Evolutionary conservation across 2,113 vertebrate species (phyloP), one percentile per base, ranked within the genome.

Genomic region (Calidris pygmaea): DNA sequence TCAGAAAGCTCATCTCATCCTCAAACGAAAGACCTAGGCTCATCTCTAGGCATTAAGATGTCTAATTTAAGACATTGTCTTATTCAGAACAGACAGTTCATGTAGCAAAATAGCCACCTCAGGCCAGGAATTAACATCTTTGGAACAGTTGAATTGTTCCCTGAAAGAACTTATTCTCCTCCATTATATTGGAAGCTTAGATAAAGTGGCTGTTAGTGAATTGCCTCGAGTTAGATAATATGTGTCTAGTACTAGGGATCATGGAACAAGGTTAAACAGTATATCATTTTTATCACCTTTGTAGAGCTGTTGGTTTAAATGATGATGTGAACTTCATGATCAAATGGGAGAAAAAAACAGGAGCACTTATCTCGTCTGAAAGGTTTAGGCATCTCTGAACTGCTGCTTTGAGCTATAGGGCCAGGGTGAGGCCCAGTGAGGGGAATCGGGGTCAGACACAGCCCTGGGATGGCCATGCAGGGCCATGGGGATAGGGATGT

Each of bases 401-500:
- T 53, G 37, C 39, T 66, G 22, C 6, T n/a, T 94, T 82, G 32
- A 74, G 10, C 20, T 65, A 1, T 8, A 26, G 7, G 3, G 0
- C 35, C 23, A 58, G 14, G 14, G 27, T 77, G 8, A 74, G 34
- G 32, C 9, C 24, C n/a, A 35, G 5, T 14, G 65, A 62, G 5
- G 9, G 24, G 9, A 70, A 39, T 3, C 10, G 56, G 14, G 7
- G 5, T 60, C 27, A 76, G 29, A 56, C 7, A n/a, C 4, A 71
- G 20, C 12, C 43, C 16, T 45, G 45, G 7, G 2, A 41, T 10
- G 6, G 5, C 10, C 9, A 8, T 1, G 2, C 8, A 72, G 7
- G 5, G 9, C 22, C 29, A 7, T 0, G 0, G 5, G 34, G 4
- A 15, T 21, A 16, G 10, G 14, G 5, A 2, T 60, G 8, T n/a